phyloP scores from a whole-genome alignment of 2,797 vertebrate genomes.

The Crenuchus spilurus region DNA sequence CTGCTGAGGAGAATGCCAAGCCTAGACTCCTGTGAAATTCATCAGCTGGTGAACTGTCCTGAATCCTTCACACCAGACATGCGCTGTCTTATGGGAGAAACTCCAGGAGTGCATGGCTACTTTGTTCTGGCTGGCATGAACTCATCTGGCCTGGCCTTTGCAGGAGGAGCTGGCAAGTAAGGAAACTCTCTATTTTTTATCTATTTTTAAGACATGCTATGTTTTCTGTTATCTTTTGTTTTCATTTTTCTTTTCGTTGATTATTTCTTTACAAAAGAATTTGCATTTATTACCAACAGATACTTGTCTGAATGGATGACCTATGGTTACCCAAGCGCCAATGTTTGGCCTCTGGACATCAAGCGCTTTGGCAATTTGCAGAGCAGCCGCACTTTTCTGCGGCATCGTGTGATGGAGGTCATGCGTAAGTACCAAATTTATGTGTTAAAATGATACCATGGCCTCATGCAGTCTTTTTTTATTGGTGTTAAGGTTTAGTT shows the following conservation, averaged over 20 bases:
- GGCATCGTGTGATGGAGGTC: conserved; percentile 98
- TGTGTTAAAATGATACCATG: no score
- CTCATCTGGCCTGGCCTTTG: conserved; percentile 90
- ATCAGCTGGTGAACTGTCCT: conserved; percentile 94
- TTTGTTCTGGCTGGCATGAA: conserved; percentile 96
- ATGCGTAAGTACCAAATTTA: conserved; percentile 91
- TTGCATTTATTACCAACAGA: conserved; percentile 68
- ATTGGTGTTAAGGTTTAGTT: no score
- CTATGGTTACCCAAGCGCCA: conserved; percentile 89
- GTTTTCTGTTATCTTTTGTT: background rate
- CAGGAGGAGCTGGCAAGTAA: conserved; percentile 94
- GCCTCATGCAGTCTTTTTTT: no score
- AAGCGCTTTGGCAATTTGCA: conserved; percentile 95
- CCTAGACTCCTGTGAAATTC: conserved; percentile 88
- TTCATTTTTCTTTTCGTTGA: background rate
- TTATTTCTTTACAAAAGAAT: background rate
- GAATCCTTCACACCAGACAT: conserved; percentile 97
- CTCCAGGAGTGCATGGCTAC: conserved; percentile 84
- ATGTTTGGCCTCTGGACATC: conserved; percentile 93
- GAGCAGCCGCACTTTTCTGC: conserved; percentile 96
- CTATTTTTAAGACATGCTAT: background rate
- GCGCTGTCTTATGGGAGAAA: conserved; percentile 96
- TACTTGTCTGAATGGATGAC: conserved; percentile 98
- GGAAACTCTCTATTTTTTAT: no score
- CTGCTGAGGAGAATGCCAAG: conserved; percentile 90